These are phyloP conservation scores for Hyperoplus lanceolatus DNA, from an alignment of 2,797 vertebrate genomes.

Conservation along the genomic window DNA sequence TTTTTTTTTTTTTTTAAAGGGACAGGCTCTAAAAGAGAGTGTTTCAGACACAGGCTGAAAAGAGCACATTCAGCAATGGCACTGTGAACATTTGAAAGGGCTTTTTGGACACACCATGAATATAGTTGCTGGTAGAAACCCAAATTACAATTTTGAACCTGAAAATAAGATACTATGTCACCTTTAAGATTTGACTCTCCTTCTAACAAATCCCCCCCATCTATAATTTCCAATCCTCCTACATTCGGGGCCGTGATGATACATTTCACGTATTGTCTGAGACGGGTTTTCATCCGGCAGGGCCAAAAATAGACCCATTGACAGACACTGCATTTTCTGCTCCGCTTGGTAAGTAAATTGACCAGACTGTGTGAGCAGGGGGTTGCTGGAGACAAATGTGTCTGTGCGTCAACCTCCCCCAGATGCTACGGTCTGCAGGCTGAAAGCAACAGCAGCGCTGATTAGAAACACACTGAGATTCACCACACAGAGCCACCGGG, in stretches of 20 bases:
- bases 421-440: constrained; percentile 14
- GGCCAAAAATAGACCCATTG: constrained; percentile 56
- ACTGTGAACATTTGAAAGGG: too few relatives aligned
- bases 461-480: constrained; percentile 35
- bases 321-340: constrained; percentile 67
- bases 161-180: too few relatives aligned
- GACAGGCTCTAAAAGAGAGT: too few relatives aligned
- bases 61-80: too few relatives aligned
- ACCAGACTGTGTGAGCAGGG: constrained; percentile 37
- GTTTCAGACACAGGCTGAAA: too few relatives aligned
- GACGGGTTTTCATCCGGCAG: constrained; percentile 25
- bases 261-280: constrained; percentile 38
- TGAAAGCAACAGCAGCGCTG: constrained; percentile 37
- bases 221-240: neutral
- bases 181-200: neutral
- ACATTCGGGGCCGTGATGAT: neutral
- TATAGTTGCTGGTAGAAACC: too few relatives aligned
- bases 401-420: constrained; percentile 44
- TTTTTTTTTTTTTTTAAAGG: too few relatives aligned
- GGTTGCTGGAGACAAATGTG: constrained; percentile 50
- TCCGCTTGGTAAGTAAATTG: constrained; percentile 64
- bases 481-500: neutral
- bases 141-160: too few relatives aligned
- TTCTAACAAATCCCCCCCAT: neutral
- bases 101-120: too few relatives aligned